Evolutionary conservation across 2,113 vertebrate species (phyloP).

Genomic region (Oreochromis niloticus): DNA sequence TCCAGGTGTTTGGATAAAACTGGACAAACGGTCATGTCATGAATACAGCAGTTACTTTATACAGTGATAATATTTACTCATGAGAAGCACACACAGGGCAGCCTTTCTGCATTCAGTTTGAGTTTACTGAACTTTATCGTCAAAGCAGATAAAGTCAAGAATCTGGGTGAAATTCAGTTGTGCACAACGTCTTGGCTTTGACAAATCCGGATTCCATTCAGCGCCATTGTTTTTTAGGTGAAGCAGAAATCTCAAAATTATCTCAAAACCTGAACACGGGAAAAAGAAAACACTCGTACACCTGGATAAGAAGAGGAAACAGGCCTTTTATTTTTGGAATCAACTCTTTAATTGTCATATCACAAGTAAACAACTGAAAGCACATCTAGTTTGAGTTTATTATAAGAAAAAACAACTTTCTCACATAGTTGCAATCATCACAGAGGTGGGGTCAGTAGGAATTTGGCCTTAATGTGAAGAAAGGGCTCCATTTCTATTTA

Average conservation of each 20-base stretch:
- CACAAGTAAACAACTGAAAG: background rate
- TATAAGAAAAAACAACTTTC: background rate
- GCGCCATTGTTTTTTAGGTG: background rate
- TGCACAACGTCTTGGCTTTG: background rate
- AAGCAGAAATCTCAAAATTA: background rate
- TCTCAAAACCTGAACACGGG: background rate
- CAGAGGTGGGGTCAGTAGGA: background rate
- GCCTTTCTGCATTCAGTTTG: background rate
- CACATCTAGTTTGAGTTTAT: background rate
- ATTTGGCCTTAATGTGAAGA: background rate
- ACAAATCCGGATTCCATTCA: accelerated
- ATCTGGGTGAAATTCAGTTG: accelerated
- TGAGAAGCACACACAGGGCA: background rate
- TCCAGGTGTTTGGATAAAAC: background rate
- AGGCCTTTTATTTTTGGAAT: background rate
- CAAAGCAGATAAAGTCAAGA: accelerated
- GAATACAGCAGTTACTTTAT: background rate
- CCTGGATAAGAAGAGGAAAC: background rate
- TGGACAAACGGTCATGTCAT: accelerated
- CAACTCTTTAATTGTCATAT: background rate
- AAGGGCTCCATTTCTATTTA: background rate
- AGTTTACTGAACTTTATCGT: background rate
- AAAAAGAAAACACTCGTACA: background rate
- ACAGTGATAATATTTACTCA: background rate
- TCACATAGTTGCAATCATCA: background rate